These are phyloP conservation scores for Nomada fabriciana DNA, from an alignment of 2,888 invertebrate genomes.

Conservation along the genomic window DNA sequence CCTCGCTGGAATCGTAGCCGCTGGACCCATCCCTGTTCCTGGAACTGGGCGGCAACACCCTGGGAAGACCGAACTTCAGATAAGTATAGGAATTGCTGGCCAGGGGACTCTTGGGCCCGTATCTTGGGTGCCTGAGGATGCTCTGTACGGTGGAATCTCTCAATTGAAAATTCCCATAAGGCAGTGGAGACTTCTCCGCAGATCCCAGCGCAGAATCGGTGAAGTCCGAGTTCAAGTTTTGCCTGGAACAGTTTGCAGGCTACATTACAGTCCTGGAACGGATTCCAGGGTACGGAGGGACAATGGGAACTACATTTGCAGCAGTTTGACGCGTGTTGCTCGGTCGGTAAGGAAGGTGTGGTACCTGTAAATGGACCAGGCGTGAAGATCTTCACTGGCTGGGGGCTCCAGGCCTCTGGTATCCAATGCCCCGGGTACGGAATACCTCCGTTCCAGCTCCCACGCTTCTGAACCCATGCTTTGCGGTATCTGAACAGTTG, in stretches of 20 bases:
- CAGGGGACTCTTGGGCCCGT: conserved; percentile 94
- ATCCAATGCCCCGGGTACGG: conserved; percentile 93
- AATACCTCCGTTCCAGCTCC: conserved; percentile 93
- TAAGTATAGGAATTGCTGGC: conserved; percentile 97
- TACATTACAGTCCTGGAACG: background rate
- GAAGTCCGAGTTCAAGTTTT: conserved; percentile 97
- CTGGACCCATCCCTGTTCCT: conserved; percentile 93
- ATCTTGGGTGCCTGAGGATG: conserved; percentile 94
- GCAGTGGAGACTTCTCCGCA: conserved; percentile 96
- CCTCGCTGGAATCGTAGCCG: conserved; percentile 96
- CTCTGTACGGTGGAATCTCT: conserved; percentile 97
- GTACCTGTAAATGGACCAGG: conserved; percentile 97
- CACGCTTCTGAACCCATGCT: conserved; percentile 86
- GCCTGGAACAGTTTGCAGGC: conserved; percentile 86
- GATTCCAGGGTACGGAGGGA: no score
- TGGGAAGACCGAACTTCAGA: conserved; percentile 95
- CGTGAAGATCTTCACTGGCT: conserved; percentile 96
- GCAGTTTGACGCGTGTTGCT: no score
- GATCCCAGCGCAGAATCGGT: conserved; percentile 97
- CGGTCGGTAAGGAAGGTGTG: conserved; percentile 35
- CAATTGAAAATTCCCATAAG: conserved; percentile 97
- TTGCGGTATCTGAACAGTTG: conserved; percentile 55
- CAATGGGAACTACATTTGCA: no score
- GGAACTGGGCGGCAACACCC: conserved; percentile 92
- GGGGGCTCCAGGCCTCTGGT: conserved; percentile 88